phyloP scores from a whole-genome alignment of 2,113 vertebrate genomes.

The Aptenodytes forsteri region DNA sequence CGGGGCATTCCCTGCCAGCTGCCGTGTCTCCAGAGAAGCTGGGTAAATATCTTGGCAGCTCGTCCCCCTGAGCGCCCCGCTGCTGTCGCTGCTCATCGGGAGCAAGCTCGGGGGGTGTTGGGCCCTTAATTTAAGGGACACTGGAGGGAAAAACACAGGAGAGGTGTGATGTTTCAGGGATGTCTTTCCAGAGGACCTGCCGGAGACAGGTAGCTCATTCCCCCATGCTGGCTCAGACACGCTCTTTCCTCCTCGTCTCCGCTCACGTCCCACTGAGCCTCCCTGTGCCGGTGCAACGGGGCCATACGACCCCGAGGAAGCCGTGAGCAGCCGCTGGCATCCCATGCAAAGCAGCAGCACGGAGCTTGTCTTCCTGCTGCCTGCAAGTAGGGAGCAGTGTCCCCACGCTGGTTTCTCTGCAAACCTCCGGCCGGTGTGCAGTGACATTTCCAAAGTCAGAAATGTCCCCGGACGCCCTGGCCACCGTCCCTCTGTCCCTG shows the following conservation, averaged over 20 bases:
- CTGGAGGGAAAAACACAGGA: neutral
- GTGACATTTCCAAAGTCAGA: neutral
- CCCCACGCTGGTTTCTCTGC: neutral
- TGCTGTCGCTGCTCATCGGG: neutral
- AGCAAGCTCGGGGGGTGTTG: neutral
- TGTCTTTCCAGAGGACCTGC: neutral
- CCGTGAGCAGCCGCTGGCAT: neutral
- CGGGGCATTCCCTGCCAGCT: neutral
- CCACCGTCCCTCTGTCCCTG: neutral
- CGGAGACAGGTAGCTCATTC: neutral
- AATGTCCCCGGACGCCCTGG: neutral
- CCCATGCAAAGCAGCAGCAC: rapidly evolving
- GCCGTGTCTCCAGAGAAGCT: neutral
- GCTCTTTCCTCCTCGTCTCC: neutral
- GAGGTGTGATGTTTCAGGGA: neutral
- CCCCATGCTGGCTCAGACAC: rapidly evolving
- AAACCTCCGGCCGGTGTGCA: rapidly evolving
- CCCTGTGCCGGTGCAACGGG: rapidly evolving
- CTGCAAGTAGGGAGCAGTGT: conserved; percentile 50
- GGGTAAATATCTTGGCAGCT: neutral
- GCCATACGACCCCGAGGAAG: neutral
- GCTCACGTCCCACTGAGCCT: rapidly evolving
- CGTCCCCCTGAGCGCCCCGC: neutral
- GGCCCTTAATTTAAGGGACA: neutral
- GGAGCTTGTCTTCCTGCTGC: neutral